Evolutionary conservation across 2,113 vertebrate species (phyloP).

Genomic region (Ictalurus furcatus): DNA sequence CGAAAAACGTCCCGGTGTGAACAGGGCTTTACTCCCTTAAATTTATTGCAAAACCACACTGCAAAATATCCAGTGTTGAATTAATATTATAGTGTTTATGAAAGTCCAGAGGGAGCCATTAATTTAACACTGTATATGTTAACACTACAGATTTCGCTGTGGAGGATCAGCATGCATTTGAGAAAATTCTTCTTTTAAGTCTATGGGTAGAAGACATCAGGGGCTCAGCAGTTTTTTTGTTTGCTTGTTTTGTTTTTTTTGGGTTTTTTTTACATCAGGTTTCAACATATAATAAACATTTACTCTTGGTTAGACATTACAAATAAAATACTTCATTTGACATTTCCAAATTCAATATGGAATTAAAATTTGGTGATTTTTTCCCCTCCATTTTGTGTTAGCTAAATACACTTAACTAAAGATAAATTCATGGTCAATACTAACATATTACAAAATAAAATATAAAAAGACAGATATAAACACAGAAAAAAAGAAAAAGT

Average conservation of each 20-base stretch:
- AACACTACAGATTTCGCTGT: neutral
- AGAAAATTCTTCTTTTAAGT: neutral
- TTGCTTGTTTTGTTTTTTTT: no score
- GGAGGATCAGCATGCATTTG: neutral
- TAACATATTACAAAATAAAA: neutral
- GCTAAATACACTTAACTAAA: neutral
- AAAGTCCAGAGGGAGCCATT: neutral
- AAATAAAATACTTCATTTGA: neutral
- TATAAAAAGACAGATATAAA: neutral
- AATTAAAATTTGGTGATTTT: neutral
- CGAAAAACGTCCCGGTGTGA: no score
- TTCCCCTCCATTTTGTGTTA: neutral
- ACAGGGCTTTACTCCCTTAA: neutral
- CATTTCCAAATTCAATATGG: neutral
- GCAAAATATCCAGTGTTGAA: neutral
- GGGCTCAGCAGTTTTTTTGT: neutral
- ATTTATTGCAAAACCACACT: neutral
- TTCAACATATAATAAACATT: neutral
- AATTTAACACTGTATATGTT: neutral
- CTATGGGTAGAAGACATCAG: neutral
- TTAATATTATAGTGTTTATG: neutral
- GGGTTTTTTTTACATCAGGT: neutral
- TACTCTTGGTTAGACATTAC: neutral
- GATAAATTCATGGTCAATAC: neutral
- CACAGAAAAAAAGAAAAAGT: neutral